phyloP scores from a whole-genome alignment of 2,113 vertebrate genomes.

The Chaetura pelagica region DNA sequence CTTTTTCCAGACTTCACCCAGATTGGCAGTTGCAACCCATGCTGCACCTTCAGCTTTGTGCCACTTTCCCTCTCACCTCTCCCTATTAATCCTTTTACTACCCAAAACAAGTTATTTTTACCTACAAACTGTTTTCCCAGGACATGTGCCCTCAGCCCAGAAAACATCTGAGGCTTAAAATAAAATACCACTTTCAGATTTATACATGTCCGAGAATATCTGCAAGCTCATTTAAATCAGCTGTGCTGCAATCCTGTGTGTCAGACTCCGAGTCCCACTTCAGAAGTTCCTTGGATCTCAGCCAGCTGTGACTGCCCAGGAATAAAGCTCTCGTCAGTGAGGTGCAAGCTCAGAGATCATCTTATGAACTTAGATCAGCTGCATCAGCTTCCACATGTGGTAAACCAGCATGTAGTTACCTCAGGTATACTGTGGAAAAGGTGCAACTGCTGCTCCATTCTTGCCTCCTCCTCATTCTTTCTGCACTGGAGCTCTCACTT shows the following conservation, averaged over 20 bases:
- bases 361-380: background rate
- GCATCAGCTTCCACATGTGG: background rate
- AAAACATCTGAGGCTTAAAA: background rate
- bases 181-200: background rate
- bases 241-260: rapidly evolving
- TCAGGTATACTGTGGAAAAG: rapidly evolving
- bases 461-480: background rate
- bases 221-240: background rate
- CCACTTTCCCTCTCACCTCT: background rate
- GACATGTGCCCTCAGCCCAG: background rate
- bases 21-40: rapidly evolving
- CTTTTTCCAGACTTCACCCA: background rate
- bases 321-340: background rate
- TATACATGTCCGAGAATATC: background rate
- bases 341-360: background rate
- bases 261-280: background rate
- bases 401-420: rapidly evolving
- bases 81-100: background rate
- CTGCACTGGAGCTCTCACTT: background rate
- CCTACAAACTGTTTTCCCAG: background rate
- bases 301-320: background rate
- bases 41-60: background rate
- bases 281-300: background rate
- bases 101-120: background rate
- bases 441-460: background rate